Base-by-base conservation (phyloP, 2,797 vertebrate genomes). In the Zenarchopterus dispar region DNA sequence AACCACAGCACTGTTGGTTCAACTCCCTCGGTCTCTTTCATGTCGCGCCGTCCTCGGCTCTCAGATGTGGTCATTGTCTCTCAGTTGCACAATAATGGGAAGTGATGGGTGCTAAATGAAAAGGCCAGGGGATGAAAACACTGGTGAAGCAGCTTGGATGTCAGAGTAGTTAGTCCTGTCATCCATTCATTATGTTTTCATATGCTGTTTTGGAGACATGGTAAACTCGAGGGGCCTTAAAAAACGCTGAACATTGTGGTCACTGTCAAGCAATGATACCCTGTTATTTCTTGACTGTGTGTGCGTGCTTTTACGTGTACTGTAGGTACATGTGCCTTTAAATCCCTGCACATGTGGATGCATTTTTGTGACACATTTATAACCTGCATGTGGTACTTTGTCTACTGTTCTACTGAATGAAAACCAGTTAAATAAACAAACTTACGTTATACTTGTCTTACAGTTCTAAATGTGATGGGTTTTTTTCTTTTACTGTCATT, bases 121-220 rank as follows among this genome's bases (percentile, higher is more conserved):
- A 86, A 84, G 88, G 83, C 85, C 82, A 82, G 84, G 70, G 83
- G 86, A 91, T 88, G 88, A 91, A 90, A 89, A 87, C 86, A 78
- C 75, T 85, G 75, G 78, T 83, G 84, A 84, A 83, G 84, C 80
- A 50, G 86, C 84, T 58, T 70, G 63, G 81, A 89, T 88, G 87
- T 88, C 78, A 73, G 73, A 78, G 80, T 85, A 89, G 87, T 89
- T 90, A 87, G 81, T 83, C 75, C 80, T 91, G 90, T 90, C 89
- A 89, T 90, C 88, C 75, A 24, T 85, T 88, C 85, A 91, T 92
- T 92, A 91, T 86, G 84, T 84, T 90, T 90, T 91, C 91, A 91
- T 64, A 82, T 86, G 80, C 76, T 85, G 83, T 91, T 91, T 84
- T 63, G 81, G 79, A 85, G 85, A 89, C 84, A 69, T 8, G 70